Percentiles rank a stretch among this genome's conserved stretches.
Conservation (phyloP, 1,140 invertebrate genomes). For the Diabrotica undecimpunctata region DNA sequence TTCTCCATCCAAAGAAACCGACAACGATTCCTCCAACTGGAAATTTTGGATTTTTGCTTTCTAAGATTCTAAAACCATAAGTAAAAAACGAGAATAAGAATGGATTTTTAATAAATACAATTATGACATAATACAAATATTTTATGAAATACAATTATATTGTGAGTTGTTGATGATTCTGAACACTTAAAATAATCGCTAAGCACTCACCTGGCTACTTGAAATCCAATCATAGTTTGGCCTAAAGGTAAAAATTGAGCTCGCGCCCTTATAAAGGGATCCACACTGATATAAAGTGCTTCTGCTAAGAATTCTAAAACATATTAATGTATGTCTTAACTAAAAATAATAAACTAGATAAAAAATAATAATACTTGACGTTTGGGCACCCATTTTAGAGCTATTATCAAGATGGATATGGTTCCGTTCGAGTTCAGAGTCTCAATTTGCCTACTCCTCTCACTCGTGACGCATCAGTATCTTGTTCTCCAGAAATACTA, state of each 20-base stretch:
- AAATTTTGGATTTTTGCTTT: constrained; percentile 51
- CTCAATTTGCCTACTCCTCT: too few species aligned
- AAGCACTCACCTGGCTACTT: constrained; percentile 23
- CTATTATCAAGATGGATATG: too few species aligned
- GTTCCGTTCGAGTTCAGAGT: too few species aligned
- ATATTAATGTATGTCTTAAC: neutral
- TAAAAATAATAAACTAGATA: neutral
- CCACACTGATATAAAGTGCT: constrained; percentile 66
- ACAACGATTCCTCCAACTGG: constrained; percentile 52
- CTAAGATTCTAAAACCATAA: constrained; percentile 38
- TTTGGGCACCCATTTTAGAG: too few species aligned
- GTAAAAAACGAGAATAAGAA: too few species aligned
- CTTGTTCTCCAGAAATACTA: too few species aligned
- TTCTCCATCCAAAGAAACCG: constrained; percentile 55
- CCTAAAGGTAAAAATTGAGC: constrained; percentile 29
- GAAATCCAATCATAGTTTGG: constrained; percentile 21
- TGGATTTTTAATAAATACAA: too few species aligned
- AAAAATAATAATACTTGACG: neutral
- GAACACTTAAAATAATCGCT: too few species aligned
- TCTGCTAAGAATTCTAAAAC: constrained; percentile 56
- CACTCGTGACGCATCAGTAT: too few species aligned
- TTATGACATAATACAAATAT: too few species aligned
- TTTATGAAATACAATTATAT: too few species aligned
- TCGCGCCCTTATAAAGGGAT: constrained; percentile 67
- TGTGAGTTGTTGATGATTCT: too few species aligned